These are phyloP conservation scores for Ophion ellenae DNA, from an alignment of 2,888 invertebrate species.

Conservation along the genomic window DNA sequence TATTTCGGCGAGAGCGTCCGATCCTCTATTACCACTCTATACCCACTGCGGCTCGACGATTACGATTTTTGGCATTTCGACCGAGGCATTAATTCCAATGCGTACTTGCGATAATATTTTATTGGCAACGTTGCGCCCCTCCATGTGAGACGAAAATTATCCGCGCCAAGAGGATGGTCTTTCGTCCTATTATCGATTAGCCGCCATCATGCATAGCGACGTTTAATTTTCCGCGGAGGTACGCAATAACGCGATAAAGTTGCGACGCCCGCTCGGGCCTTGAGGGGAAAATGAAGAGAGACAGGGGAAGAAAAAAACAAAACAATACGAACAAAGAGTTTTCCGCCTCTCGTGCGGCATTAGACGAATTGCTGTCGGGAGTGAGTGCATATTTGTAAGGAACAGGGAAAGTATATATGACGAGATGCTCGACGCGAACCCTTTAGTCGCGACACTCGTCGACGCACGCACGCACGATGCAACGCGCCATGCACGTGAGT, in stretches of 20 bases:
- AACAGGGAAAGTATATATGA: constrained; percentile 82
- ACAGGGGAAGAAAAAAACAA: background rate
- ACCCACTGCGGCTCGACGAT: too few relatives aligned
- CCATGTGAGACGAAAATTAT: background rate
- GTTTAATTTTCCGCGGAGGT: constrained; percentile 21
- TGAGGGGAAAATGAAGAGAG: constrained; percentile 22
- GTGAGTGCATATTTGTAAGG: constrained; percentile 67
- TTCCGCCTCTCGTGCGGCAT: constrained; percentile 66
- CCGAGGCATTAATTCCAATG: too few relatives aligned
- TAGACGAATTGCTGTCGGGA: constrained; percentile 65
- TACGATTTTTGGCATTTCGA: too few relatives aligned
- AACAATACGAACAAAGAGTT: constrained; percentile 43
- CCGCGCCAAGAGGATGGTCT: background rate
- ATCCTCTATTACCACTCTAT: too few relatives aligned
- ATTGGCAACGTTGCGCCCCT: background rate
- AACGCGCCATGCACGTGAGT: constrained; percentile 79
- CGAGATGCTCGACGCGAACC: constrained; percentile 74
- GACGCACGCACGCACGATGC: constrained; percentile 77
- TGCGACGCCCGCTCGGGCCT: constrained; percentile 62
- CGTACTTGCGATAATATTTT: too few relatives aligned
- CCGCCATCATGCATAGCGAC: background rate
- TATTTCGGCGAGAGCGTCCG: too few relatives aligned
- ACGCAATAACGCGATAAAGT: constrained; percentile 37
- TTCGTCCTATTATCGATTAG: constrained; percentile 29
- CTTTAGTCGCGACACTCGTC: constrained; percentile 78